These are phyloP conservation scores for Xenops minutus DNA, from an alignment of 2,797 vertebrate genomes.

Conservation along the genomic window DNA sequence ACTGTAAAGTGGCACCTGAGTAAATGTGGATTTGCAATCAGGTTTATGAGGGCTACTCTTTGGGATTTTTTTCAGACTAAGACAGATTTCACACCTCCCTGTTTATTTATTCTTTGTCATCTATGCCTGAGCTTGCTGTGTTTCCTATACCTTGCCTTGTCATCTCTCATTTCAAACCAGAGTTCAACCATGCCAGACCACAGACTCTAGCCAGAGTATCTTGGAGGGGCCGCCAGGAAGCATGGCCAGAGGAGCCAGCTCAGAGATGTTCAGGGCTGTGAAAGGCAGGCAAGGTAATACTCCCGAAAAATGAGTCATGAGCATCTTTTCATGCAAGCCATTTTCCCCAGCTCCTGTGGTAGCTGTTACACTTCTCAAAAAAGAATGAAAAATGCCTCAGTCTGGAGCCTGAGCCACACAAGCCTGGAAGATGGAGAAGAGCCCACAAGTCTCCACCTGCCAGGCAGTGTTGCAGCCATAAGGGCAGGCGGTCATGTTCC, in stretches of 20 bases:
- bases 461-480: background rate
- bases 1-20: background rate
- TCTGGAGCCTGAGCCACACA: background rate
- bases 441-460: conserved; percentile 8
- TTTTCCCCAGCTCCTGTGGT: background rate
- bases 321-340: fast-evolving
- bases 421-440: background rate
- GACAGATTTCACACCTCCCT: background rate
- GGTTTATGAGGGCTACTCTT: background rate
- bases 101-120: background rate
- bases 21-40: background rate
- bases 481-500: background rate
- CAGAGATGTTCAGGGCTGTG: background rate
- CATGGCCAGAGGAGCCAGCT: background rate
- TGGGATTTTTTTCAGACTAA: background rate
- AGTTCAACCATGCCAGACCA: background rate
- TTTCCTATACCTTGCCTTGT: background rate
- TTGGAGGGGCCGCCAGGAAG: fast-evolving
- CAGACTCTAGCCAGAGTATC: background rate
- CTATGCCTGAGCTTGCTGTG: background rate
- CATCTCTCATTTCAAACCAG: background rate
- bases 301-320: background rate
- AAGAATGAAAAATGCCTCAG: background rate
- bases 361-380: background rate
- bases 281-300: background rate